These are phyloP conservation scores for Agrochola circellaris DNA, from an alignment of 2,888 invertebrate genomes.

Conservation along the genomic window DNA sequence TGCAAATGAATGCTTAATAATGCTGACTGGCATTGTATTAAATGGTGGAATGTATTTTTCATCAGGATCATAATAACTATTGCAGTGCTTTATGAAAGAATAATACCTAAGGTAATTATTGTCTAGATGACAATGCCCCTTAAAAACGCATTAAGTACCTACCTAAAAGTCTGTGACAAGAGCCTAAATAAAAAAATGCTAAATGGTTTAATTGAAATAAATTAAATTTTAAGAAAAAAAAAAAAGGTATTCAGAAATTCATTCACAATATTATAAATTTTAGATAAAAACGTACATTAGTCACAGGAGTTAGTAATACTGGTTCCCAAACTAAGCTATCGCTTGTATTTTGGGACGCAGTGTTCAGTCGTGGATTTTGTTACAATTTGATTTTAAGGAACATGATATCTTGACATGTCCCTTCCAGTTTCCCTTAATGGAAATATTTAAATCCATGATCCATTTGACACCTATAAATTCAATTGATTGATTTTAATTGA, in stretches of 20 bases:
- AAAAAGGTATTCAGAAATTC: too few species aligned
- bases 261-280: too few species aligned
- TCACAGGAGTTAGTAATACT: too few species aligned
- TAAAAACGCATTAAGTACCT: background rate
- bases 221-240: too few species aligned
- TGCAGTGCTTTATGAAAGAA: background rate
- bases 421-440: background rate
- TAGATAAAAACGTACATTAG: too few species aligned
- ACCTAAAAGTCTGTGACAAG: background rate
- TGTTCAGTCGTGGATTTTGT: too few species aligned
- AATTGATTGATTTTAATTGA: constrained; percentile 29
- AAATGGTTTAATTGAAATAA: background rate
- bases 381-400: too few species aligned
- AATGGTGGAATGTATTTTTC: background rate
- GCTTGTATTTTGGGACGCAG: too few species aligned
- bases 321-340: too few species aligned
- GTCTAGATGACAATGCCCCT: background rate
- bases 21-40: constrained; percentile 49
- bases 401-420: background rate
- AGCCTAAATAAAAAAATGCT: too few species aligned
- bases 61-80: background rate
- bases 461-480: constrained; percentile 3
- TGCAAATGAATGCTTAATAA: constrained; percentile 74
- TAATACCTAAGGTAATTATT: background rate
- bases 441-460: background rate